A percentile compares a stretch with the other conserved stretches of the same genome.
Conservation (phyloP, 1,140 invertebrate genomes). For the Cheumatopsyche charites region DNA sequence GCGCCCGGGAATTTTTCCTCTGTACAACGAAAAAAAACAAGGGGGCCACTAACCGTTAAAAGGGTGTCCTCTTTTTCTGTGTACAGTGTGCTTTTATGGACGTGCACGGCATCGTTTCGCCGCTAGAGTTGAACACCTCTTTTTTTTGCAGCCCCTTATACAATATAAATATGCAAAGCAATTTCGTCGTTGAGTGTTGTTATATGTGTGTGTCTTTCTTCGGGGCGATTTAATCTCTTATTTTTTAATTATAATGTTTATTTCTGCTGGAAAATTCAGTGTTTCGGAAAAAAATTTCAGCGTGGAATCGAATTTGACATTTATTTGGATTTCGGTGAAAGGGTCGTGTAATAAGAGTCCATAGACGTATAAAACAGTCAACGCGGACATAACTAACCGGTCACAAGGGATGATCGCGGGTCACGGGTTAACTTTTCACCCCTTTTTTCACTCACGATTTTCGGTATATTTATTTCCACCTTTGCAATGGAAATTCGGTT, state of each 20-base stretch:
- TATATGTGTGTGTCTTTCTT: neutral
- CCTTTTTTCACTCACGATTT: neutral
- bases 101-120: neutral
- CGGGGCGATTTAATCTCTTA: slow-evolving; percentile 11
- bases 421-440: neutral
- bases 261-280: neutral
- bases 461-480: too few species aligned
- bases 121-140: slow-evolving; percentile 14
- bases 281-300: neutral
- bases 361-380: slow-evolving; percentile 4
- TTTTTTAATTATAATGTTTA: neutral
- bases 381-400: slow-evolving; percentile 16
- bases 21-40: too few species aligned
- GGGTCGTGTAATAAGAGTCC: slow-evolving; percentile 3
- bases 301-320: neutral
- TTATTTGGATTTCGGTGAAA: slow-evolving; percentile 7
- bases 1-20: too few species aligned
- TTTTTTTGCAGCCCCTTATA: neutral
- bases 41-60: too few species aligned
- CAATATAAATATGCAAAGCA: slow-evolving; percentile 21
- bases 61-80: too few species aligned
- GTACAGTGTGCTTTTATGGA: neutral
- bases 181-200: slow-evolving; percentile 3
- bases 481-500: too few species aligned
- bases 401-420: slow-evolving; percentile 4